Conservation (phyloP, 2,113 vertebrate species). For the Thermophis baileyi region DNA sequence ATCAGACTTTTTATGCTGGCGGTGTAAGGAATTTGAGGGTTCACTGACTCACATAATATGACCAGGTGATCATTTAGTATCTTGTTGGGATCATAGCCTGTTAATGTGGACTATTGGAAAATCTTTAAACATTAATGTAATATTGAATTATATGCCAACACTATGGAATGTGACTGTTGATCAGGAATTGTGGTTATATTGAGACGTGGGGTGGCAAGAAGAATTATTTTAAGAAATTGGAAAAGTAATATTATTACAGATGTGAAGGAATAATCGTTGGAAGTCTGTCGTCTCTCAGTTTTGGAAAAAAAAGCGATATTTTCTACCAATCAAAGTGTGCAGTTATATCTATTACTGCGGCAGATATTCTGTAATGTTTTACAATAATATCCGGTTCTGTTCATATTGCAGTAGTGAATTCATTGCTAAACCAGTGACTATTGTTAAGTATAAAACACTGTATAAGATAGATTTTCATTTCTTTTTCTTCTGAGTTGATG, state of each 20-base stretch:
- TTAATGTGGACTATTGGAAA: background rate
- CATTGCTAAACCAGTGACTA: too few relatives aligned
- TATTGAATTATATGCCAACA: background rate
- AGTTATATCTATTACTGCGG: background rate
- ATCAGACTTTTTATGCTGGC: background rate
- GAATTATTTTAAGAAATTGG: background rate
- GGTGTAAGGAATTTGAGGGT: background rate
- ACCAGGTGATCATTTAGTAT: background rate
- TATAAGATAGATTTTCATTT: too few relatives aligned
- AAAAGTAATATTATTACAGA: background rate
- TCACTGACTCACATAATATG: background rate
- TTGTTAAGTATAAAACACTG: too few relatives aligned
- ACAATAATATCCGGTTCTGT: too few relatives aligned
- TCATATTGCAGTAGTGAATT: too few relatives aligned
- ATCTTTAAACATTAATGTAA: background rate
- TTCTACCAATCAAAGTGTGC: background rate
- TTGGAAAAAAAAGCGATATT: background rate
- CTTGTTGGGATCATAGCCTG: background rate
- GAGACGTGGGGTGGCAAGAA: background rate
- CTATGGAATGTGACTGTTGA: background rate
- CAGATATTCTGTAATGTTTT: too few relatives aligned
- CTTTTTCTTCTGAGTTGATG: too few relatives aligned
- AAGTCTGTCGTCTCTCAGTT: background rate
- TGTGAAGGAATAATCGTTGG: background rate
- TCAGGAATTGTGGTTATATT: background rate